Conservation (phyloP, 1,140 invertebrate species). For the Episyrphus balteatus region DNA sequence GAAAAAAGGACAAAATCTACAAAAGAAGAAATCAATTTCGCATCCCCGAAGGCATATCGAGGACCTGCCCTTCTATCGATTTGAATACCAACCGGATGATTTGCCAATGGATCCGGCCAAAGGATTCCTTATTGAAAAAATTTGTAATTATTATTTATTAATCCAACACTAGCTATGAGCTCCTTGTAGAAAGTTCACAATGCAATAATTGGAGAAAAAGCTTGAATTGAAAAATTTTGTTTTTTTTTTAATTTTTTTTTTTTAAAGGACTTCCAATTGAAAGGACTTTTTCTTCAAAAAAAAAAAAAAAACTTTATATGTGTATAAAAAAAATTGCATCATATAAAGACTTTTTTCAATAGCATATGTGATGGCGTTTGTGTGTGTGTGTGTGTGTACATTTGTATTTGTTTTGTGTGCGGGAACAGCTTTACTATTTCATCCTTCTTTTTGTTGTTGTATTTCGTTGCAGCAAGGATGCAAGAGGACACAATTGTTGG, state of each 20-base stretch:
- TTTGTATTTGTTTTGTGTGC: too few relatives aligned
- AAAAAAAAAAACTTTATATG: background rate
- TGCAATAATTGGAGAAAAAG: too few relatives aligned
- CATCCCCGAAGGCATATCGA: slow-evolving; percentile 17
- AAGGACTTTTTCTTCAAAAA: too few relatives aligned
- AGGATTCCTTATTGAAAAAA: slow-evolving; percentile 26
- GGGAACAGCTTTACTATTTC: background rate
- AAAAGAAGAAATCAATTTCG: slow-evolving; percentile 4
- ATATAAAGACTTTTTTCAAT: too few relatives aligned
- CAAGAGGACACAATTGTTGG: slow-evolving; percentile 25
- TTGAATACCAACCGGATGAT: slow-evolving; percentile 26
- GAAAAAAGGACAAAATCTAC: background rate
- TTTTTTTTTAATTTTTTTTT: background rate
- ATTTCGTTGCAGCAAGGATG: slow-evolving; percentile 17
- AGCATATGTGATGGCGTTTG: too few relatives aligned
- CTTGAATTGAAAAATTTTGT: too few relatives aligned
- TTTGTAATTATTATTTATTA: slow-evolving; percentile 15
- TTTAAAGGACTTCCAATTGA: too few relatives aligned
- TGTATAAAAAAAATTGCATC: background rate
- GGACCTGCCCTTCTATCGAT: slow-evolving; percentile 28
- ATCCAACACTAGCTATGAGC: background rate
- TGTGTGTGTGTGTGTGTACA: too few relatives aligned
- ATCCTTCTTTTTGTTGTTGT: background rate
- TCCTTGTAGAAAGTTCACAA: too few relatives aligned
- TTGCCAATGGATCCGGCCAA: slow-evolving; percentile 29